Base-by-base conservation (phyloP, 2,113 vertebrate genomes). In the Ptychochromis oligacanthus region DNA sequence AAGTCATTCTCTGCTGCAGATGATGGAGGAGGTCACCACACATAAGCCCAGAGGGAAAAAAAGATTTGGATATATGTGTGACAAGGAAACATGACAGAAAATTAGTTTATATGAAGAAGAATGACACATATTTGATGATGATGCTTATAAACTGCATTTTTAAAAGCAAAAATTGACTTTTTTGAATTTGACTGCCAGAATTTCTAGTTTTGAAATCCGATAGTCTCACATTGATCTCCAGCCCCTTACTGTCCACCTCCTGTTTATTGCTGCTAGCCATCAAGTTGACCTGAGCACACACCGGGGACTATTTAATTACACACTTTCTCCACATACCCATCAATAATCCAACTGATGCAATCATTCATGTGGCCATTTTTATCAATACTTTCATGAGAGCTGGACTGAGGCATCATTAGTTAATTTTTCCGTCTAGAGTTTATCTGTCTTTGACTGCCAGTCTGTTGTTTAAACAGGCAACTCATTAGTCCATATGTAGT, bases 271-370 rank as follows among this genome's bases (percentile, higher is more conserved):
- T 85, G 91, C 91, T 88, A 70, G 88, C 46, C 84, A 88, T 90
- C 88, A 56, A 88, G 83, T 79, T 83, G 94, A 93, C 94, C 89
- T 49, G 88, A 93, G 89, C 22, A 62, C 91, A 81, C 93, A 90
- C 91, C 0, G 12, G 93, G 92, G 93, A 94, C 85, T 88, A 86
- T 92, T 93, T 92, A 92, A 94, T 95, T 91, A 94, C 89, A 88
- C 75, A 59, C 81, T 81, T 88, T 91, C 89, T 85, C 86, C 55
- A 54, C 46, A 11, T 88, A 82, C 60, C 87, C 77, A 52, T 94
- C 94, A 92, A 94, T 95, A 94, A 93, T 77, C 67, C 76, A 22
- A 61, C 89, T 83, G 81, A 74, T 87, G 91, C 90, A 80, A 93
- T 95, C 88, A 91, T 91, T 94, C 90, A 92, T 90, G 82, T 85